Base-by-base conservation (phyloP, 2,113 vertebrate genomes). In the Gymnocephalus cernua region DNA sequence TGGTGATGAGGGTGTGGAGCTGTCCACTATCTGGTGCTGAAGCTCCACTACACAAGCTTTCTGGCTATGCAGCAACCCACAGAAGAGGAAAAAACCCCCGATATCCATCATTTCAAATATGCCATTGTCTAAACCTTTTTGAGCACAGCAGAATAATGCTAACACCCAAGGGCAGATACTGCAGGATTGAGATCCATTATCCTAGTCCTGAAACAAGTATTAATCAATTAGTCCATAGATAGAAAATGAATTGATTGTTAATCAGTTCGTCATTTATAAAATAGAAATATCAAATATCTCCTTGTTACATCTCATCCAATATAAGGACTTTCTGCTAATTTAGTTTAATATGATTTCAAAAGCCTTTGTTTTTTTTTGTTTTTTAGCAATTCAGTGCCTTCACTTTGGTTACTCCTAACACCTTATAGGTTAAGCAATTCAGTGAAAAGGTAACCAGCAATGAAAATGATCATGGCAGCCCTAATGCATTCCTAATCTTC, bases 1-100 rank as follows among this genome's bases (percentile, higher is more conserved):
- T 74, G 32, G 23, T n/a, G 16, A n/a, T 47, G 45, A 35, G 21
- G 71, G 1, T 64, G 74, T 9, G 61, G 89, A 88, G 80, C 81
- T 87, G 85, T 89, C 84, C 84, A 44, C 58, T 38, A 29, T 35
- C 15, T 74, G 76, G 68, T 83, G 71, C 83, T 91, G 83, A 89
- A 86, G 84, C 70, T 63, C 73, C 63, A 5, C 35, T 2, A 5
- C 62, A 10, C 23, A 4, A 1, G 12, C 56, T 67, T 21, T 21
- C 5, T 53, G 44, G 27, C 3, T 77, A 3, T 79, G 80, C 79
- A 81, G 65, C 58, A 56, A 4, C n/a, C 7, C 29, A n/a, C 16
- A 19, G 41, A 45, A 47, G 54, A 27, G 25, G 5, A n/a, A 15
- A 15, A 47, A 61, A 44, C 2, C 9, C 6, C 0, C 1, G 11